Base-by-base conservation (phyloP, 2,797 vertebrate genomes). In the Anas flavirostris region DNA sequence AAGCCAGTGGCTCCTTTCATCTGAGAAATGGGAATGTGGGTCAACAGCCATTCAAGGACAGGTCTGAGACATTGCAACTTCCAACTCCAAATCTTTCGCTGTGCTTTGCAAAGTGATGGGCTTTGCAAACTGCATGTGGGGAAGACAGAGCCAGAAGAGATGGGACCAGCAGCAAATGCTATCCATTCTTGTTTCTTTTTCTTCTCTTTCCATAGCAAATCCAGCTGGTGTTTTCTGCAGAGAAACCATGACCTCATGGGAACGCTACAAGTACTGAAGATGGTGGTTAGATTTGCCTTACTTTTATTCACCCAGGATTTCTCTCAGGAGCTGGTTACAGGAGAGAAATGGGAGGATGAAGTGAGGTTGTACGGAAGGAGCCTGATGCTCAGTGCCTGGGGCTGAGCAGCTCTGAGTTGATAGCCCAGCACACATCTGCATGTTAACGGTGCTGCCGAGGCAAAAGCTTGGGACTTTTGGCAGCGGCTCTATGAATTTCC, bases 1-100 rank as follows among this genome's bases (percentile, higher is more conserved):
- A 93, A 82, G 26, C 29, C 56, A 58, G 55, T 66, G 85, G 43
- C 59, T 86, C 66, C 91, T 96, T 95, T 94, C 84, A 87, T 89
- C 69, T 22, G 26, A 59, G 74, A 77, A 90, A 52, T 5, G 3
- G 67, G 84, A 88, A 89, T 95, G 90, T 94, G 93, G 92, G 94
- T 95, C 86, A 95, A 79, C 60, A 63, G 48, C n/a, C 84, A 62
- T 91, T 89, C 52, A 85, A 87, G 64, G 78, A 82, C 82, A 63
- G 12, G 82, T 92, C 58, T 67, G 70, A 88, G 76, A 79, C 35
- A 66, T 8, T 82, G 43, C 4, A 4, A 39, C 56, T 81, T 74
- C 35, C 76, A 83, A 33, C 88, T 82, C 52, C 64, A 80, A 12
- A 76, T 91, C 56, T 90, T 90, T 85, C 63, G 29, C 69, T 67